Conservation (phyloP, 2,113 vertebrate species). For the Ursus arctos region DNA sequence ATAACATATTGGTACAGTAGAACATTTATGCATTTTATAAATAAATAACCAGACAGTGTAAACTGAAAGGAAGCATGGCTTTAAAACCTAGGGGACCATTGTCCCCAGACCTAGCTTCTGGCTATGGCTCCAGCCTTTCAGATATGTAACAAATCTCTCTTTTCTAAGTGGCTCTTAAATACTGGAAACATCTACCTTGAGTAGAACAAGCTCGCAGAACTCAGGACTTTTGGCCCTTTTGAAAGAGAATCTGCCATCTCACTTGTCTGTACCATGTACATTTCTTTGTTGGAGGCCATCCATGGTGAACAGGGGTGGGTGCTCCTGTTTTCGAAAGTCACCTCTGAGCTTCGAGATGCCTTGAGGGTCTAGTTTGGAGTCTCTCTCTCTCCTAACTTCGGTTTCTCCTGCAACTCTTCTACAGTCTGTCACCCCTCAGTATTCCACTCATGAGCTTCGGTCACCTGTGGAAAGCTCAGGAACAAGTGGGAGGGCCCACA, state of each 20-base stretch:
- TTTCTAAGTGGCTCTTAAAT: not conserved
- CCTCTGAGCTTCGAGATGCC: not conserved
- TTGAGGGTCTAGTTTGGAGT: not conserved
- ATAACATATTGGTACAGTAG: not conserved
- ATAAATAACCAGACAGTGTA: not conserved
- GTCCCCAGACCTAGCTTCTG: not conserved
- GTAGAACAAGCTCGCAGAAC: not conserved
- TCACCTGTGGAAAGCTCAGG: not conserved
- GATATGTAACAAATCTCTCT: not conserved
- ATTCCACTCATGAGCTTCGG: not conserved
- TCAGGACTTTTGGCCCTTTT: not conserved
- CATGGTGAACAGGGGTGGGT: not conserved
- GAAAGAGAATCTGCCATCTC: not conserved
- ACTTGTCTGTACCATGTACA: not conserved
- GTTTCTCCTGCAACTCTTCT: not conserved
- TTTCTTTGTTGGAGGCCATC: not conserved
- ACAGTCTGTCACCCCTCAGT: not conserved
- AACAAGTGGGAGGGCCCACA: not conserved
- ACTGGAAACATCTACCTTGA: not conserved
- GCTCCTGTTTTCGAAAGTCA: not conserved
- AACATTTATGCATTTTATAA: not conserved
- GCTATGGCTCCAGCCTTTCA: not conserved
- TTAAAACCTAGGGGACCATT: not conserved
- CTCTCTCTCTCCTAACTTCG: not conserved
- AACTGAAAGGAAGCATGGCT: not conserved